These are phyloP conservation scores for Neosalanx taihuensis DNA, from an alignment of 2,797 vertebrate genomes.

Conservation along the genomic window DNA sequence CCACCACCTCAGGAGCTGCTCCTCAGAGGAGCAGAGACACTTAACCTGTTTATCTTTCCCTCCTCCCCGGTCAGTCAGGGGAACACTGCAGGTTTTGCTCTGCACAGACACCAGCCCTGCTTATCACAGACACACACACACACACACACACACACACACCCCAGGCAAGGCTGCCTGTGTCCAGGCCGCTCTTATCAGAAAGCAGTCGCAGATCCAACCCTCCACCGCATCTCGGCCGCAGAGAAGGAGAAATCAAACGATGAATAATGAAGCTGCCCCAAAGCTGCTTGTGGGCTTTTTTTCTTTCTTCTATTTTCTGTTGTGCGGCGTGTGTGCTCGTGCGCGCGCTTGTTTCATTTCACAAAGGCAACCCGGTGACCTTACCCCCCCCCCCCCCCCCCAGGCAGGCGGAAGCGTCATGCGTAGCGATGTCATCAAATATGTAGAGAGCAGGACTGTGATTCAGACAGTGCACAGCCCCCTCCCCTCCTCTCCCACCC, in stretches of 20 bases:
- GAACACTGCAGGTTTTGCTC: too few species aligned
- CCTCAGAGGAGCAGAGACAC: slow-evolving; percentile 64
- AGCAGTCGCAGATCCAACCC: slow-evolving; percentile 30
- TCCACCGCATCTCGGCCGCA: slow-evolving; percentile 34
- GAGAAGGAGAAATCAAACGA: slow-evolving; percentile 55
- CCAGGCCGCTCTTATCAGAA: slow-evolving; percentile 4
- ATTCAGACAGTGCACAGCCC: neutral
- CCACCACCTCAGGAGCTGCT: slow-evolving; percentile 64
- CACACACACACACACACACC: too few species aligned
- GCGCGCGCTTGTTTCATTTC: too few species aligned
- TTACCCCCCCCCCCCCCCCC: slow-evolving; percentile 40
- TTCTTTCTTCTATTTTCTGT: slow-evolving; percentile 46
- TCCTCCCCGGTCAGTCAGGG: neutral
- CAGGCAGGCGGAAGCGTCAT: slow-evolving; percentile 35
- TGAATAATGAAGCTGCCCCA: slow-evolving; percentile 68
- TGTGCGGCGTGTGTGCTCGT: too few species aligned
- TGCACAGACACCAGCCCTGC: too few species aligned
- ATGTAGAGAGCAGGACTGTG: slow-evolving; percentile 12
- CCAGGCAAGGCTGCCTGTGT: too few species aligned
- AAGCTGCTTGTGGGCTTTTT: slow-evolving; percentile 32
- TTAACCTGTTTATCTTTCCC: slow-evolving; percentile 67
- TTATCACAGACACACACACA: too few species aligned
- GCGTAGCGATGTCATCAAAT: slow-evolving; percentile 30
- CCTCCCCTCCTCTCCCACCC: neutral
- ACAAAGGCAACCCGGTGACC: slow-evolving; percentile 31